phyloP scores from a whole-genome alignment of 2,113 vertebrate species.

The Neolamprologus modestus region DNA sequence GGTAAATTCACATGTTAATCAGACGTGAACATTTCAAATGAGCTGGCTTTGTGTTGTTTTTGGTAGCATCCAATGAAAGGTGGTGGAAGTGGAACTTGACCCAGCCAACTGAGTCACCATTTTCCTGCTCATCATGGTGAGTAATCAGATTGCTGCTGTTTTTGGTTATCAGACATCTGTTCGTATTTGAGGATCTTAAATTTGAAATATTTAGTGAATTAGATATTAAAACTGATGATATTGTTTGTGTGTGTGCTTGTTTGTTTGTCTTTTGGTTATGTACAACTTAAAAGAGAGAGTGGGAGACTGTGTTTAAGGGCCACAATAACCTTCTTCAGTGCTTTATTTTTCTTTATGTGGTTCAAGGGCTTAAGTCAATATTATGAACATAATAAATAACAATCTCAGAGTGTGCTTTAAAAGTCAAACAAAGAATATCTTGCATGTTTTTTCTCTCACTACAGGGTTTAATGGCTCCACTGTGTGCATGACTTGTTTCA shows the following conservation, averaged over 20 bases:
- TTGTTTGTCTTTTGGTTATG: background rate
- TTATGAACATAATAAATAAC: background rate
- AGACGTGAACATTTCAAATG: background rate
- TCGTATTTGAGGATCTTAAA: background rate
- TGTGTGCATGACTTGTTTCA: slow-evolving; percentile 75
- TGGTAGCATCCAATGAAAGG: slow-evolving; percentile 46
- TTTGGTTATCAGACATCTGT: slow-evolving; percentile 24
- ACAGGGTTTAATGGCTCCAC: slow-evolving; percentile 76
- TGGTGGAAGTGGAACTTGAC: slow-evolving; percentile 58
- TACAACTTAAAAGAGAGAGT: background rate
- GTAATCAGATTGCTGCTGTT: slow-evolving; percentile 56
- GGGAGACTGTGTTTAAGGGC: background rate
- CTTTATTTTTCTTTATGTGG: background rate
- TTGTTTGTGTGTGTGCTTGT: background rate
- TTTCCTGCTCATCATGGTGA: slow-evolving; percentile 65
- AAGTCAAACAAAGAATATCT: background rate
- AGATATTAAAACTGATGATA: background rate
- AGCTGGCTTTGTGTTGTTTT: background rate
- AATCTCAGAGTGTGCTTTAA: background rate
- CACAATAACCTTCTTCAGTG: background rate
- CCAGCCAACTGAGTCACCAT: slow-evolving; percentile 62
- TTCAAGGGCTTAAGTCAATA: background rate
- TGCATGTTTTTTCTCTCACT: slow-evolving; percentile 37
- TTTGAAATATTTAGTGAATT: background rate
- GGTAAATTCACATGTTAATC: background rate